Evolutionary conservation across 2,797 vertebrate genomes (phyloP).

Genomic region (Esox masquinongy): DNA sequence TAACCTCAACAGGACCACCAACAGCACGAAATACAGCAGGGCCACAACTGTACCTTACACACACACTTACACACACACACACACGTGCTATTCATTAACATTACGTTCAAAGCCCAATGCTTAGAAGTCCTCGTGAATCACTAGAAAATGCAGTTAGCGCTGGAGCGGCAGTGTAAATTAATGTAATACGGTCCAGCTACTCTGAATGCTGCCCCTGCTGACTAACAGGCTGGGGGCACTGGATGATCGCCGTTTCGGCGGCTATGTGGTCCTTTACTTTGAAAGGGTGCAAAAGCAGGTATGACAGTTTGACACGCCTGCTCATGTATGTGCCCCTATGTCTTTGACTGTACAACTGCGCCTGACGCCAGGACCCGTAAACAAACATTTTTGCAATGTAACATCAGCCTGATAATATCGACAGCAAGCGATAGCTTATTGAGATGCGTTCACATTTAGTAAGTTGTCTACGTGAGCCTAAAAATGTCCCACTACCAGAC

Average conservation of each 20-base stretch:
- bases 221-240: background rate
- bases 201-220: background rate
- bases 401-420: background rate
- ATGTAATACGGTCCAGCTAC: background rate
- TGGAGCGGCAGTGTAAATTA: slow-evolving; percentile 40
- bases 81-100: slow-evolving; percentile 64
- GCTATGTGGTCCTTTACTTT: background rate
- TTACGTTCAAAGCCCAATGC: slow-evolving; percentile 61
- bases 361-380: background rate
- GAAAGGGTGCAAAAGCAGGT: background rate
- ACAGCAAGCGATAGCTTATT: background rate
- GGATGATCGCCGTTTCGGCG: background rate
- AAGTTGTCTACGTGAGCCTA: background rate
- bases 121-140: slow-evolving; percentile 65
- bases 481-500: background rate
- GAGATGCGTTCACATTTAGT: background rate
- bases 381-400: background rate
- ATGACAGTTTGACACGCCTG: too few relatives aligned
- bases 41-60: slow-evolving; percentile 39
- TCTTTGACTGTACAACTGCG: background rate
- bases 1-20: slow-evolving; percentile 54
- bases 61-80: slow-evolving; percentile 53
- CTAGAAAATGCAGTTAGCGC: slow-evolving; percentile 35
- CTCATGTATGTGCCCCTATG: background rate
- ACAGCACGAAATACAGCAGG: slow-evolving; percentile 35